Evolutionary conservation across 2,113 vertebrate genomes (phyloP), one percentile per base, ranked within the genome.

Genomic region (Antidorcas marsupialis): DNA sequence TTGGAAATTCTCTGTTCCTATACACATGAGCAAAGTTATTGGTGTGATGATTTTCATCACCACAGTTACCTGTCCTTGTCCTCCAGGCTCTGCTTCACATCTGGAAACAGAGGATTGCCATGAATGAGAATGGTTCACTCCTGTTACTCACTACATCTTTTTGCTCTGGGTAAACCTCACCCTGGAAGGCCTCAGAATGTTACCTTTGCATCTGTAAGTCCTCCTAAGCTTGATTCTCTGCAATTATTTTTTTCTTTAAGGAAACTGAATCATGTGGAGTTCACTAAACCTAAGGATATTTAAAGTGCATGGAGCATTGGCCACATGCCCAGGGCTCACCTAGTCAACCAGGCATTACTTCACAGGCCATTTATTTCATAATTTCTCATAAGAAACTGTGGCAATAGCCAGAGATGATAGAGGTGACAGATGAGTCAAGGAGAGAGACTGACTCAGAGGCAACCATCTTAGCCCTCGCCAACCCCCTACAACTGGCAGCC

Each of bases 181-280:
- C 33, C 47, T 21, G 5, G 55, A 74, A 94, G 57, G 33, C 28
- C 57, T 91, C 43, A 39, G 23, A 92, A 85, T 52, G 47, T 93
- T 92, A 53, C 55, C n/a, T 92, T 90, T 57, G 60, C 33, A 79
- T 45, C 45, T 76, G 4, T 82, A 60, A 83, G 36, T 84, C 45
- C 59, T 96, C 14, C 45, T 64, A 62, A 91, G 74, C 4, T 27
- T 84, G 91, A 86, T 64, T 97, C 84, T 62, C 76, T 94, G 19
- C n/a, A 57, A 50, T 21, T 25, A 60, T 84, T 50, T n/a, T 83
- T 87, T 57, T 88, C 50, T 92, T 84, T 71, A 88, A 98, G 93
- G 94, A 96, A 98, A 98, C 98, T 96, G 96, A 98, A 98, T 97
- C 87, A 92, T 92, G 91, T 97, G 95, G 90, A 98, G 90, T n/a